Evolutionary conservation across 2,113 vertebrate species (phyloP), one percentile per base, ranked within the genome.

Genomic region (Toxotes jaculatrix): DNA sequence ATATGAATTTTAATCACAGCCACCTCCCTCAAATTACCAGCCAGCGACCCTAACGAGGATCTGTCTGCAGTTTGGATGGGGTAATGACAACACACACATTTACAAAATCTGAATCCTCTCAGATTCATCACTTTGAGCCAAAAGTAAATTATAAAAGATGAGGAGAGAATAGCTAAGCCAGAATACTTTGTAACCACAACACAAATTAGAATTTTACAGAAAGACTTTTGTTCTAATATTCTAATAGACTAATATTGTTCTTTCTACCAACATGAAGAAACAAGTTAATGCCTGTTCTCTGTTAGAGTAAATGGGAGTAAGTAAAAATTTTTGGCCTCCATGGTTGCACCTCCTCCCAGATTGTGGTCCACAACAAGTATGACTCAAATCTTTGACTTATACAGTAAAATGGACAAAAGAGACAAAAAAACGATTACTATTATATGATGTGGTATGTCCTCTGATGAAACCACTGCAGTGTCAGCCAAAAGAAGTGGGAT

Each of bases 1-100:
- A 94, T 94, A 92, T 82, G 74, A 91, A 93, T 93, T 93, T 94
- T 90, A 93, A 94, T 90, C 91, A 95, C 66, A 93, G 84, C 21
- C 80, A 85, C 65, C 61, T 76, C 69, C 17, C 21, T 87, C 93
- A 88, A 95, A 92, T 95, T 95, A 94, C 69, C 61, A 85, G 88
- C 93, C 92, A 93, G 89, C 90, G 89, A 92, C 88, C 90, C 92
- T 83, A 90, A 93, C 86, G 89, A 82, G 85, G 93, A 94, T 92
- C 85, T 90, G 88, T 87, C 82, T 93, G 88, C 89, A 93, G 19
- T 3, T 78, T 74, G 88, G 78, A 87, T 75, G 89, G 79, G 32
- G 80, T 92, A 91, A 92, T 84, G 89, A 89, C 90, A 91, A 42
- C 5, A 45, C 61, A 68, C 38, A 40, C 42, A 53, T 53, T 27